phyloP scores from a whole-genome alignment of 35 echinoderm and acorn worm genomes.

The Lytechinus pictus region DNA sequence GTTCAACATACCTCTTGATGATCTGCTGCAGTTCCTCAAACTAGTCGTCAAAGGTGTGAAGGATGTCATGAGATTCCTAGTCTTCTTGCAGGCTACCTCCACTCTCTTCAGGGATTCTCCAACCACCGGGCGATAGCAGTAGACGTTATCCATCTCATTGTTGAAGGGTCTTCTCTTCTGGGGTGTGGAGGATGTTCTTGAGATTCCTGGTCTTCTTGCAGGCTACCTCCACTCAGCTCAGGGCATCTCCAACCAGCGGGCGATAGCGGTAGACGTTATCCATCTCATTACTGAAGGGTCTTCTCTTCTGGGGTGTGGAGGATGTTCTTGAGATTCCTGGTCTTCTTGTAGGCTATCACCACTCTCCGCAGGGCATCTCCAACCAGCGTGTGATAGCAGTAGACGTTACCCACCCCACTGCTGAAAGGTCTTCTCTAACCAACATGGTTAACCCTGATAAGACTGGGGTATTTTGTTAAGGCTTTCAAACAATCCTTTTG shows the following conservation, averaged over 20 bases:
- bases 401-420: slow-evolving; percentile 67
- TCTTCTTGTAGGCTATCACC: slow-evolving; percentile 55
- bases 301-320: slow-evolving; percentile 67
- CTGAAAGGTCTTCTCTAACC: slow-evolving; percentile 57
- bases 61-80: too few relatives aligned
- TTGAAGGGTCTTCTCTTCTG: too few relatives aligned
- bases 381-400: slow-evolving; percentile 63
- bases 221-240: slow-evolving; percentile 33
- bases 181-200: slow-evolving; percentile 50
- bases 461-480: too few relatives aligned
- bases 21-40: slow-evolving; percentile 73
- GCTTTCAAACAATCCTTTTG: too few relatives aligned
- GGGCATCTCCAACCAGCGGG: slow-evolving; percentile 44
- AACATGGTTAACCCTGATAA: neutral
- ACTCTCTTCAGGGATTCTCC: too few relatives aligned
- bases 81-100: too few relatives aligned
- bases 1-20: slow-evolving; percentile 71
- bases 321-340: slow-evolving; percentile 50
- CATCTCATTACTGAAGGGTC: slow-evolving; percentile 62
- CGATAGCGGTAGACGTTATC: slow-evolving; percentile 74
- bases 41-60: too few relatives aligned
- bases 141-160: too few relatives aligned
- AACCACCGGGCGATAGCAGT: too few relatives aligned
- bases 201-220: slow-evolving; percentile 65
- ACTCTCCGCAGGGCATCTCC: slow-evolving; percentile 47